Conservation (phyloP, 1,140 invertebrate species). For the Drosophila orena region DNA sequence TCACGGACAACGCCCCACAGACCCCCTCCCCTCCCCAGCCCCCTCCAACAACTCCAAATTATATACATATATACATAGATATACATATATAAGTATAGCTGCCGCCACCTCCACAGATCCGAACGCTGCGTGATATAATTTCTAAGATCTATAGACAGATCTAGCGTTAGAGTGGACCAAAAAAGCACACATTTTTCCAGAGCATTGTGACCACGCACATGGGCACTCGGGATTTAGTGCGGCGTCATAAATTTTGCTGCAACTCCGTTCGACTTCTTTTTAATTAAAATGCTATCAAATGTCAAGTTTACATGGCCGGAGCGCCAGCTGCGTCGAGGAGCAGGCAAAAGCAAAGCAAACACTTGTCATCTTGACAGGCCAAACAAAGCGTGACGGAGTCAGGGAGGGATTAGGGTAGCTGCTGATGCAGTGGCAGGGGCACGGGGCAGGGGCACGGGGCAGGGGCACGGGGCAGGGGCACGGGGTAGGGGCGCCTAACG, state of each 20-base stretch:
- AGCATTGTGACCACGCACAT: conserved; percentile 58
- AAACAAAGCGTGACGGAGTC: conserved; percentile 82
- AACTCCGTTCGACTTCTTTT: conserved; percentile 68
- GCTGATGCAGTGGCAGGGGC: conserved; percentile 13
- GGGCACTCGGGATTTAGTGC: conserved; percentile 50
- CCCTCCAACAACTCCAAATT: background rate
- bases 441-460: no score
- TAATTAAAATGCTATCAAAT: conserved; percentile 84
- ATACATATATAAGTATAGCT: background rate
- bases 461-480: no score
- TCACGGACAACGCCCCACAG: conserved; percentile 61
- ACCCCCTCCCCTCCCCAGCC: conserved; percentile 15
- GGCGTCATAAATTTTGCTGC: conserved; percentile 69
- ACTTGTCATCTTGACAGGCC: conserved; percentile 83
- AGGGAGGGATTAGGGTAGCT: conserved; percentile 25
- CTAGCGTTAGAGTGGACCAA: conserved; percentile 29
- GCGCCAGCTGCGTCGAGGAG: conserved; percentile 65
- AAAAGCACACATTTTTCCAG: conserved; percentile 22
- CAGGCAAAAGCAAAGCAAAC: conserved; percentile 70
- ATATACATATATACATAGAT: background rate
- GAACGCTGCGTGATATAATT: conserved; percentile 74
- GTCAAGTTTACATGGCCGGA: conserved; percentile 76
- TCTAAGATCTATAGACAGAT: conserved; percentile 65
- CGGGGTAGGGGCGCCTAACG: conserved; percentile 60
- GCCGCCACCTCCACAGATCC: conserved; percentile 26